Conservation (phyloP, 1,140 invertebrate genomes). For the Danaus plexippus region DNA sequence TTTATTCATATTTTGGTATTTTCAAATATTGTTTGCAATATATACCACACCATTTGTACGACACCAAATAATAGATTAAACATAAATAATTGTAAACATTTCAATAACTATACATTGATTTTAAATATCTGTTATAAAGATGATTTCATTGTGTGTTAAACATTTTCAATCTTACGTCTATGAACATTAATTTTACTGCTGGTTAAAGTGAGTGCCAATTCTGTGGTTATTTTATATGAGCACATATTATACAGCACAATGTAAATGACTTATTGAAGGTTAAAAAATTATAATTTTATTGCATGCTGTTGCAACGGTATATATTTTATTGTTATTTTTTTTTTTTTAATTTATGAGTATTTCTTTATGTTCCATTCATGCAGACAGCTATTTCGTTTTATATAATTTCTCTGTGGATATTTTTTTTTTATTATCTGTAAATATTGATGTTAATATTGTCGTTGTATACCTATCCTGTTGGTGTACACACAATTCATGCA, state of each 20-base stretch:
- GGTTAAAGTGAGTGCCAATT: slow-evolving; percentile 31
- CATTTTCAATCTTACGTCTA: too few species aligned
- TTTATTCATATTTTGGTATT: too few species aligned
- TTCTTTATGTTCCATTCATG: slow-evolving; percentile 1
- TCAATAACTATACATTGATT: too few species aligned
- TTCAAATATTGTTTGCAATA: too few species aligned
- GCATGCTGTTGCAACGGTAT: slow-evolving; percentile 59
- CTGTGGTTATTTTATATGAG: slow-evolving; percentile 34
- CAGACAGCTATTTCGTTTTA: background rate
- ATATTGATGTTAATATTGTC: too few species aligned
- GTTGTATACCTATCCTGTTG: too few species aligned
- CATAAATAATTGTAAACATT: background rate
- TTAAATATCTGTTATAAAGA: too few species aligned
- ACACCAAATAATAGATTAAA: slow-evolving; percentile 11
- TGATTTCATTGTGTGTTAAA: too few species aligned
- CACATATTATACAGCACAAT: slow-evolving; percentile 36
- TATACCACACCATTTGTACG: background rate
- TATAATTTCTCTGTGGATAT: too few species aligned
- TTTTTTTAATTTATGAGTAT: slow-evolving; percentile 9
- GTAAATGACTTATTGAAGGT: slow-evolving; percentile 36
- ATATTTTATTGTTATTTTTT: slow-evolving; percentile 51
- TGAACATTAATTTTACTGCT: too few species aligned
- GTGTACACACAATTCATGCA: too few species aligned
- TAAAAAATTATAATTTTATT: slow-evolving; percentile 61
- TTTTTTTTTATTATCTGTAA: too few species aligned